Conservation (phyloP, 1,140 invertebrate species). For the Calliopsis andreniformis region DNA sequence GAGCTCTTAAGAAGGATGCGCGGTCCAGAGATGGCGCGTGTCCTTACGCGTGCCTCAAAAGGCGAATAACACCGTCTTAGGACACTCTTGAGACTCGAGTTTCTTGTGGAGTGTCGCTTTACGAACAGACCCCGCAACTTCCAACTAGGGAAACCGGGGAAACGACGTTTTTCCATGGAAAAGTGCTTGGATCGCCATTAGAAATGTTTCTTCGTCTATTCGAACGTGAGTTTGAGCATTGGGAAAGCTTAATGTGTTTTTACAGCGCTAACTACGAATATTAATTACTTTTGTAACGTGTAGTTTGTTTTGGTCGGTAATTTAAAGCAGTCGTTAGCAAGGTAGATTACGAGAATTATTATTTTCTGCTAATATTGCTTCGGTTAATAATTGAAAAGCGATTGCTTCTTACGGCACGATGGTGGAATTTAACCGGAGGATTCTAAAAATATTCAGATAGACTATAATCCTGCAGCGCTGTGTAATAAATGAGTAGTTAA, state of each 20-base stretch:
- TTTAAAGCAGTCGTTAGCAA: slow-evolving; percentile 1
- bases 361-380: background rate
- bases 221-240: too few species aligned
- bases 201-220: too few species aligned
- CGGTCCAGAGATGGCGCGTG: slow-evolving; percentile 13
- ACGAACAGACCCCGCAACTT: background rate
- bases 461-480: background rate
- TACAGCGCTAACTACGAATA: too few species aligned
- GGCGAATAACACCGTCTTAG: background rate
- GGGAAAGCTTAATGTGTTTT: too few species aligned
- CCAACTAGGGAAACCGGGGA: background rate
- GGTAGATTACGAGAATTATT: background rate
- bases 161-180: background rate
- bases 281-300: too few species aligned
- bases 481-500: background rate
- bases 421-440: background rate
- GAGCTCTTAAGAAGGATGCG: slow-evolving; percentile 19
- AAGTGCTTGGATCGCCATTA: too few species aligned
- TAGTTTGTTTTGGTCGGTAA: too few species aligned
- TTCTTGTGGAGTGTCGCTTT: background rate
- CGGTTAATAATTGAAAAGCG: too few species aligned
- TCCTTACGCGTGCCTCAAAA: slow-evolving; percentile 25
- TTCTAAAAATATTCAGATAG: background rate
- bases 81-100: background rate
- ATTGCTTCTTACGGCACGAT: background rate